These are phyloP conservation scores for Calcarius lapponicus DNA, from an alignment of 2,797 vertebrate genomes.

Conservation along the genomic window DNA sequence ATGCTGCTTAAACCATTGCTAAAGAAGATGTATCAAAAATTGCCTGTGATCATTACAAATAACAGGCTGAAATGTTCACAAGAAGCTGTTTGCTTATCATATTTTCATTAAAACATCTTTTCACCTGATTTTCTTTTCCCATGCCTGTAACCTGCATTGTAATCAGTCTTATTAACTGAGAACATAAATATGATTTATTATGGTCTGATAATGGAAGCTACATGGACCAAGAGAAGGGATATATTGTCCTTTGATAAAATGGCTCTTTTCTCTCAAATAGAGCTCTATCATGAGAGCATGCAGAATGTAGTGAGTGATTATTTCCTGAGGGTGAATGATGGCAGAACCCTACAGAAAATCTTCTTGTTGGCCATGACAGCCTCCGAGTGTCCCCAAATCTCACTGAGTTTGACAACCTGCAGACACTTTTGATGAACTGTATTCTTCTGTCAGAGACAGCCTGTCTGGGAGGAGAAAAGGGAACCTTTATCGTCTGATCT, in stretches of 20 bases:
- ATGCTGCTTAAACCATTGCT: constrained; percentile 79
- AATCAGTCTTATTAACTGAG: constrained; percentile 86
- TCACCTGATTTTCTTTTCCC: constrained; percentile 80
- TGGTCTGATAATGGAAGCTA: constrained; percentile 86
- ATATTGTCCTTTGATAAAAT: constrained; percentile 89
- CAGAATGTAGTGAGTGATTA: constrained; percentile 85
- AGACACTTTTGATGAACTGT: constrained; percentile 92
- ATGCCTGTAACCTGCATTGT: constrained; percentile 77
- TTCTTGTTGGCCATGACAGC: constrained; percentile 89
- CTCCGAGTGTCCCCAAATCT: constrained; percentile 81
- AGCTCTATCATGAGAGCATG: constrained; percentile 82
- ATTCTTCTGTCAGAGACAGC: constrained; percentile 91
- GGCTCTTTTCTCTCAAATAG: constrained; percentile 82
- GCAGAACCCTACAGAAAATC: constrained; percentile 86
- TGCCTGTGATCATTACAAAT: constrained; percentile 81
- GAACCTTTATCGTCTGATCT: constrained; percentile 82
- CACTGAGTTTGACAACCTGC: constrained; percentile 92
- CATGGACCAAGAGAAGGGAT: constrained; percentile 86
- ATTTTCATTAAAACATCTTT: constrained; percentile 85
- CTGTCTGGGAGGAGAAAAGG: constrained; percentile 86
- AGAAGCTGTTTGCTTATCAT: constrained; percentile 82
- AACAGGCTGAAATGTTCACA: constrained; percentile 79
- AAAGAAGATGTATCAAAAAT: constrained; percentile 82
- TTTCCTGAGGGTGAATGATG: constrained; percentile 94
- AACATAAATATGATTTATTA: constrained; percentile 91